A percentile compares a stretch with the other conserved stretches of the same genome.
Evolutionary conservation across 2,797 vertebrate species (phyloP).

Genomic region (Rousettus madagascariensis): DNA sequence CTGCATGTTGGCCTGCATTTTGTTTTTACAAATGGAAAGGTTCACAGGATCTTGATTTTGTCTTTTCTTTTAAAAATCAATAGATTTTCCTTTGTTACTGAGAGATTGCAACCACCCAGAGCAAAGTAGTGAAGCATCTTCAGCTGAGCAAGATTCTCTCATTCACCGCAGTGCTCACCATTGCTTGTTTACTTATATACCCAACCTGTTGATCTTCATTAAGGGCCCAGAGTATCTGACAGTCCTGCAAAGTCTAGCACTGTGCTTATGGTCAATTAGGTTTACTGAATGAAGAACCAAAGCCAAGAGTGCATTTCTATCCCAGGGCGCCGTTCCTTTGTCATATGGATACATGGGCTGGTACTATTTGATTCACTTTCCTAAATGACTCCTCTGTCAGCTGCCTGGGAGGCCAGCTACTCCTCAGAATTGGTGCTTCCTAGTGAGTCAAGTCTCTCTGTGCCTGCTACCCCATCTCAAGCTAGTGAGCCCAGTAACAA

Average conservation of each 20-base stretch:
- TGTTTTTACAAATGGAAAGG: neutral
- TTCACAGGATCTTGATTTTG: neutral
- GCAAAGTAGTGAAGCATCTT: neutral
- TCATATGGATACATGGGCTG: neutral
- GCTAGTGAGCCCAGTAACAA: neutral
- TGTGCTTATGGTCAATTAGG: neutral
- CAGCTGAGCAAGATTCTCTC: neutral
- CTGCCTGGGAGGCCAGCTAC: neutral
- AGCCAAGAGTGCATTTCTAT: neutral
- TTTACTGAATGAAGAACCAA: neutral
- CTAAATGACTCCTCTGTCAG: neutral
- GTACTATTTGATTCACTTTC: neutral
- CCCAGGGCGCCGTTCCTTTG: neutral
- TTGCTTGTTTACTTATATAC: neutral
- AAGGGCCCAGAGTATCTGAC: neutral
- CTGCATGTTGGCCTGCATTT: neutral
- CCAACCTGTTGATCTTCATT: neutral
- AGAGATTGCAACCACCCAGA: neutral
- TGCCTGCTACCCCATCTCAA: neutral
- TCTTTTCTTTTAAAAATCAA: neutral
- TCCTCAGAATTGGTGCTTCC: neutral
- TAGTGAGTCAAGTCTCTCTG: neutral
- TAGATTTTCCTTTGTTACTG: neutral
- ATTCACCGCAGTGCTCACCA: neutral
- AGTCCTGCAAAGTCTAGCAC: neutral